A percentile compares a stretch with the other conserved stretches of the same genome.
Evolutionary conservation across 2,888 invertebrate species (phyloP).

Genomic region (Parthenolecanium corni): DNA sequence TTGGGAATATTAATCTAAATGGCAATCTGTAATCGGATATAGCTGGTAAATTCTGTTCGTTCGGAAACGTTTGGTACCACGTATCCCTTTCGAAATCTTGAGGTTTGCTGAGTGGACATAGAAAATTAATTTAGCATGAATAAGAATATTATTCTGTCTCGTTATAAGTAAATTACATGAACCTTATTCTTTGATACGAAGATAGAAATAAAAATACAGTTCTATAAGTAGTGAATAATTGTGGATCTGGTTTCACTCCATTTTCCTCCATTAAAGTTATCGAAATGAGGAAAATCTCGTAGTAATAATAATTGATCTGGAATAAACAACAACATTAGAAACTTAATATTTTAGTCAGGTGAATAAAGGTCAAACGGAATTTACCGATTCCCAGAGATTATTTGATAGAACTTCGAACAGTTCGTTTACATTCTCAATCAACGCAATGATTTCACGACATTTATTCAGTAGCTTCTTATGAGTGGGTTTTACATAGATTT

Average conservation of each 20-base stretch:
- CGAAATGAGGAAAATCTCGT: conserved; percentile 44
- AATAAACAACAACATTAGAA: conserved; percentile 31
- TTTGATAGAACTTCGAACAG: conserved; percentile 27
- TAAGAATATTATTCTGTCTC: not conserved
- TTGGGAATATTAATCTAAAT: conserved; percentile 32
- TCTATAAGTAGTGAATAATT: conserved; percentile 26
- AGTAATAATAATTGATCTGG: conserved; percentile 44
- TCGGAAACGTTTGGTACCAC: conserved; percentile 41
- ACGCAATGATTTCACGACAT: conserved; percentile 30
- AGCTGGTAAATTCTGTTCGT: conserved; percentile 40
- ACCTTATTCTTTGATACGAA: conserved; percentile 37
- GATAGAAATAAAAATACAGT: conserved; percentile 37
- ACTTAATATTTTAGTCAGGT: conserved; percentile 10
- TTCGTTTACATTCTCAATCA: conserved; percentile 29
- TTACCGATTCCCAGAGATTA: conserved; percentile 30
- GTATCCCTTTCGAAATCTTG: conserved; percentile 41
- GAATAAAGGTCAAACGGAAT: not conserved
- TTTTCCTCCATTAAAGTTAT: conserved; percentile 36
- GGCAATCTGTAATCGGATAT: conserved; percentile 44
- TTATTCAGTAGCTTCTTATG: conserved; percentile 27
- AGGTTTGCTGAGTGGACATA: conserved; percentile 37
- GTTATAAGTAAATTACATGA: not conserved
- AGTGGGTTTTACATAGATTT: conserved; percentile 28
- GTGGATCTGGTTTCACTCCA: conserved; percentile 2
- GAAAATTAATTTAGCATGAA: conserved; percentile 14